Evolutionary conservation across 2,888 invertebrate genomes (phyloP).

Genomic region (Myopa testacea): DNA sequence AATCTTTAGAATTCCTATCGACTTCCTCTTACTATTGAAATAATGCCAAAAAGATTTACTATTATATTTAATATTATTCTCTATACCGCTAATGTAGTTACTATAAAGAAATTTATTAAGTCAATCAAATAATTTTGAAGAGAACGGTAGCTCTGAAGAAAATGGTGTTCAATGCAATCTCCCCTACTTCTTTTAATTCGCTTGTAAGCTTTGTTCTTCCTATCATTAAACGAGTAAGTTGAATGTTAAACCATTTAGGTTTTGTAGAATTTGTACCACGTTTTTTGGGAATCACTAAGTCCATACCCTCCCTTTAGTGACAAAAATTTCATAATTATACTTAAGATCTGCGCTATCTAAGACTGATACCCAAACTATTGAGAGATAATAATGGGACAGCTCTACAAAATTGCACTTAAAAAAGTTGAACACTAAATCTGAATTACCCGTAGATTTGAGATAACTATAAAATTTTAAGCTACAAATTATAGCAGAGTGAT

Average conservation of each 20-base stretch:
- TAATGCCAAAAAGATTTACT: conserved; percentile 13
- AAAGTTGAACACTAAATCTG: no score
- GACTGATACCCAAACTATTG: not conserved
- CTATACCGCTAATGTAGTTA: not conserved
- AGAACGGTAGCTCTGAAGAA: not conserved
- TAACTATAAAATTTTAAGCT: no score
- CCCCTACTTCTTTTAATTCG: not conserved
- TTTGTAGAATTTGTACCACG: no score
- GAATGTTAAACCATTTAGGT: not conserved
- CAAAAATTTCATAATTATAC: not conserved
- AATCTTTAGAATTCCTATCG: no score
- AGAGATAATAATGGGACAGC: not conserved
- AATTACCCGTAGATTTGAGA: no score
- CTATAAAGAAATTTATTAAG: not conserved
- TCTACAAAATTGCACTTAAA: no score
- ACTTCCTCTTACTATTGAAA: not conserved
- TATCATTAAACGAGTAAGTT: not conserved
- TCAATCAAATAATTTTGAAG: not conserved
- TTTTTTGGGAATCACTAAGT: not conserved
- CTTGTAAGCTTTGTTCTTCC: conserved; percentile 1
- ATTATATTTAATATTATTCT: not conserved
- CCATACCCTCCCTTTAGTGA: not conserved
- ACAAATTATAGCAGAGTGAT: no score
- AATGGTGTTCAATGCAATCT: no score
- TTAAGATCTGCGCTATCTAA: not conserved